These are phyloP conservation scores for Enchytraeus crypticus DNA, from an alignment of 2,888 invertebrate genomes.

Conservation along the genomic window DNA sequence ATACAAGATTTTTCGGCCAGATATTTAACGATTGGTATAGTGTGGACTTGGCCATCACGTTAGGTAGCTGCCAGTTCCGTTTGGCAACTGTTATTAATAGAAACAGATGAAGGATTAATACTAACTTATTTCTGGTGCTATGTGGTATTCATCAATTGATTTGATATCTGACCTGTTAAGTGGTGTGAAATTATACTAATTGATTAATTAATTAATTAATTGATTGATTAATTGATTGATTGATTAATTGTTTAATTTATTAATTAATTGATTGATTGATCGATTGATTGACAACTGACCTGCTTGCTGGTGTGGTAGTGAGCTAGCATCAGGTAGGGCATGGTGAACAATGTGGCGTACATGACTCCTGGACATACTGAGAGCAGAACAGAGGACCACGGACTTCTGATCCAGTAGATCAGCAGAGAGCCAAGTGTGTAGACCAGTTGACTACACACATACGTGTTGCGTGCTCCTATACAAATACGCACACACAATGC, in stretches of 20 bases:
- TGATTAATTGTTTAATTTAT: background rate
- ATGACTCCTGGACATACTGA: slow-evolving; percentile 87
- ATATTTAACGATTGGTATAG: too few species aligned
- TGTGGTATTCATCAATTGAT: background rate
- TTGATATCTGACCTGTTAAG: background rate
- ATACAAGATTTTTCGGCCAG: too few species aligned
- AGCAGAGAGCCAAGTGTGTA: slow-evolving; percentile 80
- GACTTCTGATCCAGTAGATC: slow-evolving; percentile 59
- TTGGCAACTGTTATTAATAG: too few species aligned
- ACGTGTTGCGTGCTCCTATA: slow-evolving; percentile 72
- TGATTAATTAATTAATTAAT: background rate
- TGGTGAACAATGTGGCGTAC: slow-evolving; percentile 93
- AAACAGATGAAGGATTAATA: too few species aligned
- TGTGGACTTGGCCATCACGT: too few species aligned
- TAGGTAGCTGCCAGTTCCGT: too few species aligned
- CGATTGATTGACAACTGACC: too few species aligned
- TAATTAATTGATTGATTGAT: slow-evolving; percentile 23
- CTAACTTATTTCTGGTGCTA: background rate
- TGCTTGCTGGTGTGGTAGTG: slow-evolving; percentile 84
- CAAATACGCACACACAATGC: background rate
- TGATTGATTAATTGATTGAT: slow-evolving; percentile 29
- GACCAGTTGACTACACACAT: slow-evolving; percentile 76
- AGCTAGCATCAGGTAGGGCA: slow-evolving; percentile 88
- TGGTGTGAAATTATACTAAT: background rate
- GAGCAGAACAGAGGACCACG: slow-evolving; percentile 37